Percentiles rank a stretch among this genome's conserved stretches.
These are phyloP conservation scores for Serilophus lunatus DNA, from an alignment of 2,113 vertebrate species.

Conservation along the genomic window DNA sequence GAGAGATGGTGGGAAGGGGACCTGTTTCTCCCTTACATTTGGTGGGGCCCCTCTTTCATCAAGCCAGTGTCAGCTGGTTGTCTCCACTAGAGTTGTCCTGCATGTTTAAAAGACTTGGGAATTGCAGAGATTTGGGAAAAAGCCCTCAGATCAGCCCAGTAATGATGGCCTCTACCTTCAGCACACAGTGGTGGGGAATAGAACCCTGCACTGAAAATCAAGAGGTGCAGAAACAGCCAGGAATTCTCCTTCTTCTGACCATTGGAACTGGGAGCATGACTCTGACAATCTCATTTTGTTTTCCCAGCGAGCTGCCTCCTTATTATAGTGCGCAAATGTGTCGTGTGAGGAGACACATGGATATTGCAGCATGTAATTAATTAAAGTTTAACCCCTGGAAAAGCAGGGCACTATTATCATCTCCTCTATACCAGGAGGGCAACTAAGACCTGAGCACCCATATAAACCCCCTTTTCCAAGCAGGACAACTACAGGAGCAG, in stretches of 20 bases:
- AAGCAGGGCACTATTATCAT: background rate
- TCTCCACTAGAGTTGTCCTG: background rate
- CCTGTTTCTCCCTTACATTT: background rate
- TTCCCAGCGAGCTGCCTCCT: background rate
- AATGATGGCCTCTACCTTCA: background rate
- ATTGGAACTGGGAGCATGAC: background rate
- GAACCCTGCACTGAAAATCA: background rate
- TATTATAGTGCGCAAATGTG: background rate
- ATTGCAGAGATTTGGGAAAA: background rate
- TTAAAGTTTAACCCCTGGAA: background rate
- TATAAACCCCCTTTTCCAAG: background rate
- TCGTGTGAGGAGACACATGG: background rate
- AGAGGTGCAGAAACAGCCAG: background rate
- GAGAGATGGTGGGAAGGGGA: background rate
- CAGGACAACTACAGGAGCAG: background rate
- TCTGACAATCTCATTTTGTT: background rate
- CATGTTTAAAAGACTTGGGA: background rate
- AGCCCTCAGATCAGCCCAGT: background rate
- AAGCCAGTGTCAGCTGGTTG: rapidly evolving
- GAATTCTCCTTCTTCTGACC: background rate
- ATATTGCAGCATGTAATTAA: background rate
- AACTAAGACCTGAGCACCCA: background rate
- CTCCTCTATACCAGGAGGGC: background rate
- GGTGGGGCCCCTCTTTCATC: background rate
- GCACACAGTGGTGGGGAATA: rapidly evolving